These are phyloP conservation scores for Molanna angustata DNA, from an alignment of 2,888 invertebrate genomes.

Conservation along the genomic window DNA sequence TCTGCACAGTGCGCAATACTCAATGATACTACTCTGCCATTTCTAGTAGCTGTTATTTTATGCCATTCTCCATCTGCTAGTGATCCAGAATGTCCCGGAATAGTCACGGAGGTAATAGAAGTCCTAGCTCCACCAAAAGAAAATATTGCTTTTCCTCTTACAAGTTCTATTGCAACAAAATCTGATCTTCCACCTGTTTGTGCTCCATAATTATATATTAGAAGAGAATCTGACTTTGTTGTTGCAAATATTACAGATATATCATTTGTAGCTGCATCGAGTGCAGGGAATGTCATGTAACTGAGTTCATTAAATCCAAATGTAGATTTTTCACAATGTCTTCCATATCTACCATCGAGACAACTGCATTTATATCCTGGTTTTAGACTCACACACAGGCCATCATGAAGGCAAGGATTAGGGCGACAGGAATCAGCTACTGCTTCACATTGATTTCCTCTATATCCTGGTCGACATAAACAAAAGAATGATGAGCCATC, in stretches of 20 bases:
- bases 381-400: conserved; percentile 83
- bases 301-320: conserved; percentile 88
- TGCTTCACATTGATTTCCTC: conserved; percentile 88
- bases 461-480: conserved; percentile 85
- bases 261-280: conserved; percentile 87
- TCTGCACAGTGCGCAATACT: conserved; percentile 80
- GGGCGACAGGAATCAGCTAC: conserved; percentile 87
- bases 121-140: conserved; percentile 89
- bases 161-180: conserved; percentile 87
- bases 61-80: conserved; percentile 89
- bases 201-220: conserved; percentile 89
- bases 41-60: conserved; percentile 86
- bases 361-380: conserved; percentile 86
- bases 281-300: conserved; percentile 81
- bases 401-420: conserved; percentile 90
- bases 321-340: conserved; percentile 87
- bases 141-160: conserved; percentile 80
- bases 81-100: conserved; percentile 60
- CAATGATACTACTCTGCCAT: conserved; percentile 82
- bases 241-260: conserved; percentile 90
- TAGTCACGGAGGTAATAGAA: conserved; percentile 78
- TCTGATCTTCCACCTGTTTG: conserved; percentile 87
- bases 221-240: conserved; percentile 77
- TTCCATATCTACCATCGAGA: conserved; percentile 82
- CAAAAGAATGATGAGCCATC: conserved; percentile 90